Evolutionary conservation across 2,113 vertebrate genomes (phyloP), one percentile per base, ranked within the genome.

Genomic region (Lophochroa leadbeateri): DNA sequence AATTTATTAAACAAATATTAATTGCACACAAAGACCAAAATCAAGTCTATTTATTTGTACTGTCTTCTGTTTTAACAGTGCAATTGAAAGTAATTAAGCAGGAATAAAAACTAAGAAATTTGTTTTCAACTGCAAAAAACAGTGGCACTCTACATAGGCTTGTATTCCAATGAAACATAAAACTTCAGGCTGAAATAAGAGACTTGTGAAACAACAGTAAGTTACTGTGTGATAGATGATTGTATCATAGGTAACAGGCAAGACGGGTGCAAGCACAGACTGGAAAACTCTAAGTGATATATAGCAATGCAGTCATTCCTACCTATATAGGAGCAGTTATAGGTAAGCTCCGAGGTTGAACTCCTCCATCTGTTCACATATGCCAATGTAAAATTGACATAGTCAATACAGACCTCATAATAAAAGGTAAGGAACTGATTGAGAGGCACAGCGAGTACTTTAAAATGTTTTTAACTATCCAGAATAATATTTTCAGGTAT

Each of bases 321-420:
- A 7, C 13, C 44, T 4, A 52, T 1, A 7, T 4, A 46, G 20
- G 11, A 87, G 78, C 6, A 71, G 25, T 2, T 58, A n/a, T 0
- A 80, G 52, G 52, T 20, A 52, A 79, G 7, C 29, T 79, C 12
- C 80, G 24, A 33, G 61, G n/a, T 2, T 65, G 52, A 43, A 57
- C 39, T 49, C 11, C 0, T 23, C 35, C 39, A 83, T 35, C 25
- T 68, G 9, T 31, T 70, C 0, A 0, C 13, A 55, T 31, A 17
- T 4, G 17, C 9, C 52, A 37, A 29, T 1, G 9, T 50, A 29
- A 71, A 82, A 6, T n/a, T 65, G 10, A 10, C 47, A 13, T 63
- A 63, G 21, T 28, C 41, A 53, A 21, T 29, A 63, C 0, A 12
- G 41, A 27, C 18, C 25, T 77, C 58, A 25, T 5, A 49, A 25